Evolutionary conservation across 2,888 invertebrate species (phyloP), one percentile per base, ranked within the genome.

Genomic region (Papilio protenor): DNA sequence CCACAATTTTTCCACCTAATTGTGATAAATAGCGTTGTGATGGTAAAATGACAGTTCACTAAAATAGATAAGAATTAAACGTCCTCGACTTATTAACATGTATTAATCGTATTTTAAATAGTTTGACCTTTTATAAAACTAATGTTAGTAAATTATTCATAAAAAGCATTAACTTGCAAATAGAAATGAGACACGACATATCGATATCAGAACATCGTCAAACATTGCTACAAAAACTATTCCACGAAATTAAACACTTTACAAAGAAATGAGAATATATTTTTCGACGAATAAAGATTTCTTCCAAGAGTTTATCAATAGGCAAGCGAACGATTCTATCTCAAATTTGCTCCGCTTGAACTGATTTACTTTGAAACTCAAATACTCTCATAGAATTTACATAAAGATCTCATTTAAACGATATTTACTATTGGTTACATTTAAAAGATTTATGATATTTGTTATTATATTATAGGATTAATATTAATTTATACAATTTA

Each of bases 321-420:
- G 55, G 55, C n/a, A 49, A 66, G 52, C 12, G 40, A 61, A 55
- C 5, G 52, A 55, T 75, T 75, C 66, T n/a, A 16, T 18, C 40
- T 10, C 55, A 45, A 69, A 66, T 75, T 69, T 55, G 55, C 23
- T 52, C 40, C 33, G 55, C 45, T 47, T 21, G 23, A 45, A 75
- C 18, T 23, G 75, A 75, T 69, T 75, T 75, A 45, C 69, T 57
- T 75, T 75, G 69, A 69, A 75, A 75, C 55, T 69, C 69, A 75
- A 75, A 75, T 75, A 69, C 52, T 69, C 23, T 21, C 69, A 8
- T 16, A 55, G 55, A 69, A 69, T 75, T 69, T 69, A 75, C 66
- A 55, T 69, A 75, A 69, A 33, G 75, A 18, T 57, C 40, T 75
- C 55, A 40, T 75, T 75, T 23, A 75, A 69, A 18, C 40, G 66